Evolutionary conservation across 2,797 vertebrate genomes (phyloP).

Genomic region (Cheirogaleus major): DNA sequence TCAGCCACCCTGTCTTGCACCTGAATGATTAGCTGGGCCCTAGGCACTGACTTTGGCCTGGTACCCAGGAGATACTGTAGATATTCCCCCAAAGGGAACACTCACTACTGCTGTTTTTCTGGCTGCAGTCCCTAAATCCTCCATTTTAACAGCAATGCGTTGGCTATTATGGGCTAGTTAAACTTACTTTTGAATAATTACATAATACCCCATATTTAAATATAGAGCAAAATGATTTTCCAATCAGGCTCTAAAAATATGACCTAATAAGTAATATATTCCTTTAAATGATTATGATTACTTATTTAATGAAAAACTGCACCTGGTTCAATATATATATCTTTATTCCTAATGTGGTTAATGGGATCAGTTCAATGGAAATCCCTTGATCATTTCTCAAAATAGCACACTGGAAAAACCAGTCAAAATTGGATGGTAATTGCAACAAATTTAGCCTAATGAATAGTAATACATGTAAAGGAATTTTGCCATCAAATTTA

Average conservation of each 20-base stretch:
- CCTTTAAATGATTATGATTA: slow-evolving; percentile 69
- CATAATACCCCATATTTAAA: slow-evolving; percentile 55
- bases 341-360: slow-evolving; percentile 69
- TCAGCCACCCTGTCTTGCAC: not conserved
- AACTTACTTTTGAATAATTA: slow-evolving; percentile 64
- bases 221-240: slow-evolving; percentile 63
- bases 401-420: slow-evolving; percentile 73
- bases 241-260: slow-evolving; percentile 63
- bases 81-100: not conserved
- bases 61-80: not conserved
- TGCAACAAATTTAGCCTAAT: slow-evolving; percentile 77
- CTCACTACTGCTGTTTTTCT: slow-evolving; percentile 20
- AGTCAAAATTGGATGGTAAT: slow-evolving; percentile 78
- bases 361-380: slow-evolving; percentile 69
- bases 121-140: slow-evolving; percentile 5
- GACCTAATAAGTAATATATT: slow-evolving; percentile 67
- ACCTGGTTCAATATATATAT: slow-evolving; percentile 64
- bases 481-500: slow-evolving; percentile 77
- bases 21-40: not conserved
- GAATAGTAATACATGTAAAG: slow-evolving; percentile 82
- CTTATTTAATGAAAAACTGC: slow-evolving; percentile 73
- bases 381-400: slow-evolving; percentile 75
- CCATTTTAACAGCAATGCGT: slow-evolving; percentile 52
- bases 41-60: not conserved
- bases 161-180: slow-evolving; percentile 64